phyloP scores from a whole-genome alignment of 1,140 invertebrate species.

The Sweltsa coloradensis region DNA sequence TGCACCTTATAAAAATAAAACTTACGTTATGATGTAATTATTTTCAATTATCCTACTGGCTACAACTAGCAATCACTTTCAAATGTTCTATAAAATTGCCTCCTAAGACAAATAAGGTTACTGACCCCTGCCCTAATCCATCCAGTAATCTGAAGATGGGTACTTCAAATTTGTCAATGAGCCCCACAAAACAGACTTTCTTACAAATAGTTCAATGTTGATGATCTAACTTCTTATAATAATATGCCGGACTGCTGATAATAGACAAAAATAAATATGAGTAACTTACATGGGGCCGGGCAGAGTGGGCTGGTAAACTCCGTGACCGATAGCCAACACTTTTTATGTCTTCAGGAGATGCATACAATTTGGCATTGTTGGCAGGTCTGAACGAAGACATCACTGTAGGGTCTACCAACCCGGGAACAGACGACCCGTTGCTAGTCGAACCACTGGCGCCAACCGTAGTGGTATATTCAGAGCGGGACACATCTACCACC shows the following conservation, averaged over 20 bases:
- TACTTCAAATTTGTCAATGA: no score
- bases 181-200: no score
- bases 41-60: no score
- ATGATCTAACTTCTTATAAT: no score
- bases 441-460: constrained; percentile 17
- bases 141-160: no score
- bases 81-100: no score
- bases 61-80: no score
- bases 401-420: constrained; percentile 25
- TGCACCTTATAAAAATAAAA: no score
- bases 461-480: not conserved
- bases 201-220: no score
- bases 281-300: constrained; percentile 25
- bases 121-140: no score
- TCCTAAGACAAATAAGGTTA: no score
- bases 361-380: constrained; percentile 75
- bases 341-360: constrained; percentile 71
- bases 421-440: not conserved
- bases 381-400: constrained; percentile 77
- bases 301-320: constrained; percentile 39
- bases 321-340: constrained; percentile 62
- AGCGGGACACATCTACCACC: constrained; percentile 9
- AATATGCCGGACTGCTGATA: not conserved
- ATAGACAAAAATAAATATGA: constrained; percentile 4
- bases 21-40: no score